A percentile compares a stretch with the other conserved stretches of the same genome.
Evolutionary conservation across 2,113 vertebrate species (phyloP).

Genomic region (Corythornis madagascariensis): DNA sequence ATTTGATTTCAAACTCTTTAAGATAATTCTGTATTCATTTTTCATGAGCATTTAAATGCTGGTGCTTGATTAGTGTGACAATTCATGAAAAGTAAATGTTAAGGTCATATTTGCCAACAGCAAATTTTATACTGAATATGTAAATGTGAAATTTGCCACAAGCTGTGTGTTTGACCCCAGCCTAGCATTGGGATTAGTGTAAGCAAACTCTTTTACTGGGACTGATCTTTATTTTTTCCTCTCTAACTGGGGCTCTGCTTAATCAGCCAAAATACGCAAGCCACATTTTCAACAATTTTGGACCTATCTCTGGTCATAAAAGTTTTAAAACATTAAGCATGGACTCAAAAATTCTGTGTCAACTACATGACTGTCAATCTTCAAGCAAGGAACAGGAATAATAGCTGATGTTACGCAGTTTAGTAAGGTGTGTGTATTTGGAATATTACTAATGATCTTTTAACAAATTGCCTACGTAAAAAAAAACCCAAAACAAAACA

Average conservation of each 20-base stretch:
- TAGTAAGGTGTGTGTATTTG: background rate
- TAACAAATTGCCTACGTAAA: background rate
- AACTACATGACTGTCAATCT: background rate
- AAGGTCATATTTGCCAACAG: conserved; percentile 55
- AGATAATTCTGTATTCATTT: conserved; percentile 29
- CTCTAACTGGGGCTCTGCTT: background rate
- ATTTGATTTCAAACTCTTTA: conserved; percentile 35
- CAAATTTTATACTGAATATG: conserved; percentile 51
- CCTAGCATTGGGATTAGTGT: background rate
- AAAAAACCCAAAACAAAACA: background rate
- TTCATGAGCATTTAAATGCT: conserved; percentile 15
- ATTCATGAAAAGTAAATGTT: conserved; percentile 36
- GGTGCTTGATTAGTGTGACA: conserved; percentile 32
- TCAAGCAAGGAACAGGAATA: background rate
- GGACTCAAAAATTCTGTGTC: background rate
- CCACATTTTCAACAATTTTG: background rate
- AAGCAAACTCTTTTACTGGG: background rate
- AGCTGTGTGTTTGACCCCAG: conserved; percentile 10
- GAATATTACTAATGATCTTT: background rate
- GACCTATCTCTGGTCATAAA: background rate
- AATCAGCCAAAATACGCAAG: background rate
- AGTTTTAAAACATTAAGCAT: background rate
- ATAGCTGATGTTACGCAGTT: background rate
- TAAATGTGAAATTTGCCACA: conserved; percentile 63
- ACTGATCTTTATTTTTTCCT: background rate